Conservation (phyloP, 2,113 vertebrate genomes). For the Rhinoderma darwinii region DNA sequence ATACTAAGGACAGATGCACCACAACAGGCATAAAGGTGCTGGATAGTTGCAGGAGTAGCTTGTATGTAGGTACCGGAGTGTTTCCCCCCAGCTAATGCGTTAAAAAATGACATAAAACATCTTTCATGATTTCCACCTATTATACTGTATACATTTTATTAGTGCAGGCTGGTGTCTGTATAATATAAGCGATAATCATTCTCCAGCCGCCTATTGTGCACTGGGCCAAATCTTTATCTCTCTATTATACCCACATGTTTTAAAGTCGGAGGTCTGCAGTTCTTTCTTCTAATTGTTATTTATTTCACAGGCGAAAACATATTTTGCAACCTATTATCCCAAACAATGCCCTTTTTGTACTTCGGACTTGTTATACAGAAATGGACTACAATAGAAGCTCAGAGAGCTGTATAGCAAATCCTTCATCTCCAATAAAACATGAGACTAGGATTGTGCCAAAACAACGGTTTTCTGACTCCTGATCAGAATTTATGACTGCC, state of each 20-base stretch:
- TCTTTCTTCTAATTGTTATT: constrained; percentile 42
- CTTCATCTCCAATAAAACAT: constrained; percentile 18
- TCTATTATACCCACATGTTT: constrained; percentile 37
- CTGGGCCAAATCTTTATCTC: constrained; percentile 25
- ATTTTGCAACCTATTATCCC: neutral
- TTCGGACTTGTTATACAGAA: neutral
- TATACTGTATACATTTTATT: neutral
- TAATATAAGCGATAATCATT: neutral
- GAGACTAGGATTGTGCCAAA: neutral
- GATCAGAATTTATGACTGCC: neutral
- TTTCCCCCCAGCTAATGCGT: too few relatives aligned
- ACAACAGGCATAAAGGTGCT: too few relatives aligned
- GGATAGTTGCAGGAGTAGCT: neutral
- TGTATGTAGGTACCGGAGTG: neutral
- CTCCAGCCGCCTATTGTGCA: neutral
- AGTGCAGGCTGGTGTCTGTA: neutral
- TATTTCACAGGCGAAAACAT: constrained; percentile 36
- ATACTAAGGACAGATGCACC: too few relatives aligned
- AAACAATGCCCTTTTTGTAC: constrained; percentile 18
- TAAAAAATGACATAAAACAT: too few relatives aligned
- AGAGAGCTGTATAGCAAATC: neutral
- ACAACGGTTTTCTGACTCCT: neutral
- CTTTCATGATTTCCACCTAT: neutral
- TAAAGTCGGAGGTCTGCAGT: constrained; percentile 10
- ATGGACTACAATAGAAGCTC: constrained; percentile 22